Conservation (phyloP, 2,888 invertebrate genomes). For the Torymus auratus region DNA sequence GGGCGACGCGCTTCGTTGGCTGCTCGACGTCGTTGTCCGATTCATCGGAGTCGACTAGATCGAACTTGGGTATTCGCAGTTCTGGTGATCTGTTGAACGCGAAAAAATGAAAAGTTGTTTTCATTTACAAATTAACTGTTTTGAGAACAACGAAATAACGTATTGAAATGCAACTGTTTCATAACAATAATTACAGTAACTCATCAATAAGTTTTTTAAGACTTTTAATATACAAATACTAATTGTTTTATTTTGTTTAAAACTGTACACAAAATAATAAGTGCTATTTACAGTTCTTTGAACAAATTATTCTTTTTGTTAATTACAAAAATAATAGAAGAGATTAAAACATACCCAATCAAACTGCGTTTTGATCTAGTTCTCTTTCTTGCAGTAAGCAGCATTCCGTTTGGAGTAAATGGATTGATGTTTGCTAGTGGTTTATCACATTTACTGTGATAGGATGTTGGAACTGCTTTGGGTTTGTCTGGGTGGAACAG, state of each 20-base stretch:
- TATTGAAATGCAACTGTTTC: no score
- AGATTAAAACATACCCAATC: slow-evolving; percentile 66
- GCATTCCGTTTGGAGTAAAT: slow-evolving; percentile 87
- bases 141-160: no score
- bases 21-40: slow-evolving; percentile 82
- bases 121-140: no score
- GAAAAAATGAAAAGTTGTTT: no score
- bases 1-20: slow-evolving; percentile 85
- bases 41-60: slow-evolving; percentile 74
- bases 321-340: no score
- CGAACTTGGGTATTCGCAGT: slow-evolving; percentile 70
- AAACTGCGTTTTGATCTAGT: slow-evolving; percentile 81
- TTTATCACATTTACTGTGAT: slow-evolving; percentile 76
- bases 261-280: no score
- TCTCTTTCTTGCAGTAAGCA: slow-evolving; percentile 83
- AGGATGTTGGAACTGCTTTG: slow-evolving; percentile 73
- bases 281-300: no score
- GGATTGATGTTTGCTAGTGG: slow-evolving; percentile 90
- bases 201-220: no score
- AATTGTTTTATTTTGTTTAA: no score
- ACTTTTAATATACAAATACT: no score
- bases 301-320: no score
- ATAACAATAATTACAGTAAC: no score
- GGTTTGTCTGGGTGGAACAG: slow-evolving; percentile 75
- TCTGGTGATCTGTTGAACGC: slow-evolving; percentile 67